These are phyloP conservation scores for Anoura caudifer DNA, from an alignment of 2,113 vertebrate species.

Conservation along the genomic window DNA sequence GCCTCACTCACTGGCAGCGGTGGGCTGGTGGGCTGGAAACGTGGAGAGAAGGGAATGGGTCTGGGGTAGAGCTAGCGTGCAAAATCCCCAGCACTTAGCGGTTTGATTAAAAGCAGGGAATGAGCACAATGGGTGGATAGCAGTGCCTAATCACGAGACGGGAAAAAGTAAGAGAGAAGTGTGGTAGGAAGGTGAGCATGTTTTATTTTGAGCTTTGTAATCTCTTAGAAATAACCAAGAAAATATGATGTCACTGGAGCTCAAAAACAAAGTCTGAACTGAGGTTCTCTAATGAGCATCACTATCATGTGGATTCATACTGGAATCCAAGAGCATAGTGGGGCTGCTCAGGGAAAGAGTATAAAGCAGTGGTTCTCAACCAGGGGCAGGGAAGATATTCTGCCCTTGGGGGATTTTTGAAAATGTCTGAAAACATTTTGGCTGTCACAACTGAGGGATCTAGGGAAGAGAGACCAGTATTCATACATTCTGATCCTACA, in stretches of 20 bases:
- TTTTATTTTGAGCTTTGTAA: background rate
- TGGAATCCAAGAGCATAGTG: background rate
- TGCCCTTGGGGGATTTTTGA: background rate
- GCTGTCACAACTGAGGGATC: background rate
- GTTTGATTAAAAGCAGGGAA: background rate
- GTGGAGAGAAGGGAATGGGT: background rate
- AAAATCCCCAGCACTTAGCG: background rate
- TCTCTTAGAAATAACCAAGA: slow-evolving; percentile 1
- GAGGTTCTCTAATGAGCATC: background rate
- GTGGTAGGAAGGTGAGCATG: background rate
- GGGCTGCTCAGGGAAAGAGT: background rate
- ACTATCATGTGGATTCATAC: background rate
- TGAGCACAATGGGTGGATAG: background rate
- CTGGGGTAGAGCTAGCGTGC: background rate
- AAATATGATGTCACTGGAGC: background rate
- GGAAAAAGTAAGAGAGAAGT: background rate
- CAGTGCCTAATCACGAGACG: background rate
- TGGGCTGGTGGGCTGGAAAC: fast-evolving
- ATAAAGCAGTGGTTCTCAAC: background rate
- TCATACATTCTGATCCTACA: background rate
- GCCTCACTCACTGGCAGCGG: background rate
- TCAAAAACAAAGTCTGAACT: background rate
- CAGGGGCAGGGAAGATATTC: background rate
- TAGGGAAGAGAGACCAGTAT: background rate
- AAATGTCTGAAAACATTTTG: background rate